A percentile compares a stretch with the other conserved stretches of the same genome.
Evolutionary conservation across 2,113 vertebrate genomes (phyloP).

Genomic region (Mesembrinibis cayennensis): DNA sequence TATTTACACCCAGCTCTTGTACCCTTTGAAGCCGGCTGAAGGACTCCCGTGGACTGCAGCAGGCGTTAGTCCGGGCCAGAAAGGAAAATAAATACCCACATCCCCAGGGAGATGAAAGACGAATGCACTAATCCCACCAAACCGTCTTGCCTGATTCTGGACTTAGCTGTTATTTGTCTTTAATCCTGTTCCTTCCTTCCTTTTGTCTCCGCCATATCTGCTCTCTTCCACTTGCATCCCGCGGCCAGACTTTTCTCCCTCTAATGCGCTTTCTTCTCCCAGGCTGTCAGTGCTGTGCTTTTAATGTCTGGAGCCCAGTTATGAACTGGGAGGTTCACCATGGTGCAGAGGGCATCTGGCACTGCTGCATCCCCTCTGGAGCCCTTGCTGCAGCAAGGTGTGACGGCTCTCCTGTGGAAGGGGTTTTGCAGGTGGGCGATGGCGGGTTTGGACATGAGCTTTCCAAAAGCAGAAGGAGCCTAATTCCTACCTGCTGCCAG

Average conservation of each 20-base stretch:
- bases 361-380: not conserved
- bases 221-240: not conserved
- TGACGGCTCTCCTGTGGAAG: not conserved
- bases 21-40: not conserved
- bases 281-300: not conserved
- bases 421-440: not conserved
- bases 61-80: not conserved
- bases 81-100: not conserved
- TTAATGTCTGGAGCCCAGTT: not conserved
- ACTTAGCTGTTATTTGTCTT: not conserved
- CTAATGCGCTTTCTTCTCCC: not conserved
- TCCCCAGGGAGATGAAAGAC: not conserved
- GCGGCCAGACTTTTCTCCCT: not conserved
- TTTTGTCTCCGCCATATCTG: not conserved
- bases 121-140: not conserved
- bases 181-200: not conserved
- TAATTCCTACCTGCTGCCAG: not conserved
- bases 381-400: not conserved
- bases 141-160: not conserved
- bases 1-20: rapidly evolving
- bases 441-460: not conserved
- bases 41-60: not conserved
- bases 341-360: not conserved
- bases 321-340: not conserved
- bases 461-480: not conserved